phyloP scores from a whole-genome alignment of 2,888 invertebrate species.

The Crossocerus cetratus region DNA sequence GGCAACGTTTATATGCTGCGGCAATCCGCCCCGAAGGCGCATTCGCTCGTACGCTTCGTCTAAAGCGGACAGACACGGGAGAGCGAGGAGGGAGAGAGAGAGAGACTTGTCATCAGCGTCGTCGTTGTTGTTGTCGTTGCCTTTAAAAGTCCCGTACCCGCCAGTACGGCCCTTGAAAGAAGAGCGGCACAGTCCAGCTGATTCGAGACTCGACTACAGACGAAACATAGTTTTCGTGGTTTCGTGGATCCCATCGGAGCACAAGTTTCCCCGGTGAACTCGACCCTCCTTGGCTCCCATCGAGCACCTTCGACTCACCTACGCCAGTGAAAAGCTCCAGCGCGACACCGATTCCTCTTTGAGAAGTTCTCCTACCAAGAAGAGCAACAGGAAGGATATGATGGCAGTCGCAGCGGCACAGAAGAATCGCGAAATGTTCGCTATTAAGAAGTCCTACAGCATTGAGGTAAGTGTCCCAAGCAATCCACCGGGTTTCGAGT shows the following conservation, averaged over 20 bases:
- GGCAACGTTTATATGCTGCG: constrained; percentile 76
- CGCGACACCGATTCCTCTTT: neutral
- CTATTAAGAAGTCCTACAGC: constrained; percentile 97
- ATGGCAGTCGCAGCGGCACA: constrained; percentile 95
- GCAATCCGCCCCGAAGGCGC: constrained; percentile 75
- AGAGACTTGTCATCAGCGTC: constrained; percentile 26
- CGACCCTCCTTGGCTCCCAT: no score
- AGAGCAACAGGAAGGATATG: constrained; percentile 72
- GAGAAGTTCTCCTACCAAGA: constrained; percentile 35
- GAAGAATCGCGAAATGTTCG: constrained; percentile 97
- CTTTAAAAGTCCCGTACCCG: constrained; percentile 8
- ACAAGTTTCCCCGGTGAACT: constrained; percentile 3
- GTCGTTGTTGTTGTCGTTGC: constrained; percentile 35
- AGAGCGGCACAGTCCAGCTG: neutral
- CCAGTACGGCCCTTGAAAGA: neutral
- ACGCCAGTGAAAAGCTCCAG: constrained; percentile 27
- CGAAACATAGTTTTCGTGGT: neutral
- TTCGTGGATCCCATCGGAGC: neutral
- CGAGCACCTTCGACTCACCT: no score
- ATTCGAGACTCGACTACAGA: neutral
- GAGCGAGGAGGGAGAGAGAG: constrained; percentile 17
- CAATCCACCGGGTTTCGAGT: no score
- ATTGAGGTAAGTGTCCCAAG: constrained; percentile 90
- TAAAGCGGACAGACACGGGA: constrained; percentile 69
- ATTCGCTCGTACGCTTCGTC: constrained; percentile 77